Base-by-base conservation (phyloP, 2,888 invertebrate genomes). In the Parelbella ahira region DNA sequence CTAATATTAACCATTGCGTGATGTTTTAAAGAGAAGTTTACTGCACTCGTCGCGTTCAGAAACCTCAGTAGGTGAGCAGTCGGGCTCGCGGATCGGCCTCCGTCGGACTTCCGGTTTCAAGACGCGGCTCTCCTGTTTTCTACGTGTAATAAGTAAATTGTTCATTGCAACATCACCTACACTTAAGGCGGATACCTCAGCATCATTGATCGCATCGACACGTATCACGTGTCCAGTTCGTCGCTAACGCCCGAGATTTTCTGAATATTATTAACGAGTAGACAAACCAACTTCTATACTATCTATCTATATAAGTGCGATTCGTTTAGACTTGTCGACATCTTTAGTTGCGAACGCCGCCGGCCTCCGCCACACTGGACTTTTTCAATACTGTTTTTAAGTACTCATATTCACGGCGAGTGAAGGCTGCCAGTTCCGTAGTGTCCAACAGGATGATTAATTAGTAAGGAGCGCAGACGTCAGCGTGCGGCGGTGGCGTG, bases 1-100 rank as follows among this genome's bases (percentile, higher is more conserved):
- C 64, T 58, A 58, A 59, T 63, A 66, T 63, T 64, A 61, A 63
- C 56, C 47, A 46, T 52, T 47, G 48, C 49, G 43, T 49, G 44
- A 44, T 42, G 45, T 45, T 54, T 32, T 39, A 32, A 12, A 19
- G 7, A 30, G 10, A 30, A 20, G 29, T 24, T 33, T 13, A 13
- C 10, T 13, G 33, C 12, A 25, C 25, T 25, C 25, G 25, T 25
- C 8, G 11, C 4, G 11, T 11, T 25, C 11, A 1, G 10, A 27
- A 7, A 2, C 15, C 15, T 15, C 15, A 4, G 15, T 15, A 15
- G n/a, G n/a, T n/a, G n/a, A n/a, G n/a, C n/a, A n/a, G n/a, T n/a
- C n/a, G n/a, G n/a, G n/a, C n/a, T n/a, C n/a, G n/a, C n/a, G n/a
- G n/a, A n/a, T n/a, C n/a, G n/a, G 15, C 15, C 15, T 15, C 15